Evolutionary conservation across 1,140 invertebrate species (phyloP).

Genomic region (Calycopis cecrops): DNA sequence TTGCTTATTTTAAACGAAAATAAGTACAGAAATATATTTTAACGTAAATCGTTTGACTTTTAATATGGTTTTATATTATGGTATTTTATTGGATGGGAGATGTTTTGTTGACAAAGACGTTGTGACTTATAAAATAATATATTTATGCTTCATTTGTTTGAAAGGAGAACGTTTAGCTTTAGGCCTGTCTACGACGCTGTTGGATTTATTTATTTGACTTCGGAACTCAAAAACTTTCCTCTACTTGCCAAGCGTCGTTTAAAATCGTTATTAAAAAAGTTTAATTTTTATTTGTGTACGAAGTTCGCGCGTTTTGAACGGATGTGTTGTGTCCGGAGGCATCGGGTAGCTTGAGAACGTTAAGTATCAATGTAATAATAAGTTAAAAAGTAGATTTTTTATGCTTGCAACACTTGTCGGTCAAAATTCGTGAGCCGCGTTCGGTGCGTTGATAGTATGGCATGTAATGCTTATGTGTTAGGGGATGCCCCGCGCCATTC

Average conservation of each 20-base stretch:
- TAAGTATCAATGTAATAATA: slow-evolving; percentile 7
- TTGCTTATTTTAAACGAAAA: too few relatives aligned
- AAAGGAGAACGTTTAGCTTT: slow-evolving; percentile 13
- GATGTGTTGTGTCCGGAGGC: slow-evolving; percentile 19
- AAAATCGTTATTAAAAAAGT: background rate
- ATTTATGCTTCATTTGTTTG: slow-evolving; percentile 11
- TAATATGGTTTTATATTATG: too few relatives aligned
- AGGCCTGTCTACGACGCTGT: slow-evolving; percentile 13
- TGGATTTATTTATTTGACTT: slow-evolving; percentile 15
- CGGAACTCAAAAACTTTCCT: background rate
- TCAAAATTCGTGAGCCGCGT: slow-evolving; percentile 23
- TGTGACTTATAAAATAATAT: background rate
- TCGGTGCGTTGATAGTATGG: slow-evolving; percentile 49
- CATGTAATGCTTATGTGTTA: slow-evolving; percentile 60
- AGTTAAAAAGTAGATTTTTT: background rate
- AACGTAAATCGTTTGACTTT: too few relatives aligned
- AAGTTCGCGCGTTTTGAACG: slow-evolving; percentile 28
- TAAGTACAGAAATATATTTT: too few relatives aligned
- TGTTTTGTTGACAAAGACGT: too few relatives aligned
- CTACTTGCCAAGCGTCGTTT: slow-evolving; percentile 11
- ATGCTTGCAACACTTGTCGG: slow-evolving; percentile 25
- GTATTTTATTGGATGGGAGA: too few relatives aligned
- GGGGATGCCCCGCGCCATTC: slow-evolving; percentile 46
- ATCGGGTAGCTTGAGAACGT: slow-evolving; percentile 2
- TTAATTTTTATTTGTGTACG: slow-evolving; percentile 6